Conservation (phyloP, 1,140 invertebrate species). For the Drosophila mojavensis region DNA sequence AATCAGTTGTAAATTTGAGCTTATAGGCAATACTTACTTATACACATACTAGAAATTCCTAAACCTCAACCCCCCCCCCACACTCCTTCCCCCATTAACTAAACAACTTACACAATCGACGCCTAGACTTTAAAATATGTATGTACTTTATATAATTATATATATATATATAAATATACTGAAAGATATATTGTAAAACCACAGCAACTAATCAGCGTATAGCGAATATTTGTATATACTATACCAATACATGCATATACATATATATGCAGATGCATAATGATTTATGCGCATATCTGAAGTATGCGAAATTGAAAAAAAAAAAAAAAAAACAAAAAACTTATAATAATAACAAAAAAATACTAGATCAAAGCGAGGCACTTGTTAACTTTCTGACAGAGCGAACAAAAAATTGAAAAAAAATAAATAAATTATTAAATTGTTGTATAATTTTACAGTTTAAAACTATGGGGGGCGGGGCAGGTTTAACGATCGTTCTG, state of each 20-base stretch:
- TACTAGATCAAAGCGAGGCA: slow-evolving; percentile 38
- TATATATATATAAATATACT: slow-evolving; percentile 2
- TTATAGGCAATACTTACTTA: slow-evolving; percentile 69
- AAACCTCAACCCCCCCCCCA: too few species aligned
- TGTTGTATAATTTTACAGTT: slow-evolving; percentile 52
- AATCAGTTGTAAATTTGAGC: slow-evolving; percentile 83
- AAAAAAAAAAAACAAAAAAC: too few species aligned
- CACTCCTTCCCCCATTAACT: background rate
- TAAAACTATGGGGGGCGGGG: background rate
- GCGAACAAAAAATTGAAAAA: slow-evolving; percentile 34
- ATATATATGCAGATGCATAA: slow-evolving; percentile 11
- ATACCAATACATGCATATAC: slow-evolving; percentile 18
- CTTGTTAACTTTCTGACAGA: slow-evolving; percentile 63
- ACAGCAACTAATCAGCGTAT: slow-evolving; percentile 37
- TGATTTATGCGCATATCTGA: slow-evolving; percentile 38
- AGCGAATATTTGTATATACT: slow-evolving; percentile 37
- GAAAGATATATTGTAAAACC: slow-evolving; percentile 33
- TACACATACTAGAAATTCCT: slow-evolving; percentile 29
- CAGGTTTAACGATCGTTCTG: slow-evolving; percentile 30
- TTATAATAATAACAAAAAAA: background rate
- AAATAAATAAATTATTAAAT: slow-evolving; percentile 14
- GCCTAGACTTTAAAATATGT: slow-evolving; percentile 48
- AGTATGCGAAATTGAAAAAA: slow-evolving; percentile 17
- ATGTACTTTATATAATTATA: slow-evolving; percentile 35
- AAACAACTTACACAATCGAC: slow-evolving; percentile 34